Evolutionary conservation across 2,888 invertebrate species (phyloP).

Genomic region (Tetragnatha montana): DNA sequence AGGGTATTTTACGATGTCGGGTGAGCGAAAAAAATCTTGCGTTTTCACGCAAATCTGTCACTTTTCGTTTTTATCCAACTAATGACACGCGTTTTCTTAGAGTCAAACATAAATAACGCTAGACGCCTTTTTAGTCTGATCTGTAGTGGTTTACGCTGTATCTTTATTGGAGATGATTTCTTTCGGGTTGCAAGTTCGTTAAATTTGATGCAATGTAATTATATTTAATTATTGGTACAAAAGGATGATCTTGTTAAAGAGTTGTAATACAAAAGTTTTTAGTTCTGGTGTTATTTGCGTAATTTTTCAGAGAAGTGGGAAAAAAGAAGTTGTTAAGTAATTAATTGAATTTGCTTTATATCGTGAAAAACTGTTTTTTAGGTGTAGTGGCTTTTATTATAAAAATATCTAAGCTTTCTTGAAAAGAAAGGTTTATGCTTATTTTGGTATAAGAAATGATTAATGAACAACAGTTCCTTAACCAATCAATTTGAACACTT

Average conservation of each 20-base stretch:
- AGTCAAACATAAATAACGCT: neutral
- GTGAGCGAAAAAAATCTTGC: neutral
- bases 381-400: no score
- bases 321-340: no score
- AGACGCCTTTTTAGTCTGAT: neutral
- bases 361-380: no score
- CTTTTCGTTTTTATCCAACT: neutral
- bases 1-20: constrained; percentile 22
- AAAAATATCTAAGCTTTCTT: no score
- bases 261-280: neutral
- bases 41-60: neutral
- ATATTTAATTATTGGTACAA: neutral
- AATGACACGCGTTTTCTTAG: neutral
- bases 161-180: neutral
- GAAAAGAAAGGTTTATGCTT: no score
- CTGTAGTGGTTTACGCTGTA: neutral
- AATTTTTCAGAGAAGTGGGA: no score
- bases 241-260: neutral
- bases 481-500: no score
- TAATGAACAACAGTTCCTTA: no score
- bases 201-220: neutral
- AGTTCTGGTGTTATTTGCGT: no score
- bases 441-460: no score
- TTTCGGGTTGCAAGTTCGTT: neutral
- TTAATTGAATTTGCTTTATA: no score